These are phyloP conservation scores for Neopipo cinnamomea DNA, from an alignment of 2,113 vertebrate genomes.

Conservation along the genomic window DNA sequence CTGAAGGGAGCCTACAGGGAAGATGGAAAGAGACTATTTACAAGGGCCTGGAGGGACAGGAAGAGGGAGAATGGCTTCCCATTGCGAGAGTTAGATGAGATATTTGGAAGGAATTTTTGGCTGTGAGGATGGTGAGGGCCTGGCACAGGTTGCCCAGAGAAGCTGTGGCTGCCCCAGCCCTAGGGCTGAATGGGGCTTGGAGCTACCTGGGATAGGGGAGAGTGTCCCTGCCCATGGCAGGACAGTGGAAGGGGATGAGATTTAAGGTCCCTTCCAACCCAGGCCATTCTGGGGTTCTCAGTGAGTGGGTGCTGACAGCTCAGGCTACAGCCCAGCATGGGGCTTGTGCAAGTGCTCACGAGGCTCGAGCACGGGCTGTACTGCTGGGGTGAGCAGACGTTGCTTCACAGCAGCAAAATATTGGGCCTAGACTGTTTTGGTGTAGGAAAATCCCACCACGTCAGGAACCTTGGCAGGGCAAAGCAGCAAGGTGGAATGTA, in stretches of 20 bases:
- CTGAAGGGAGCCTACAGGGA: not conserved
- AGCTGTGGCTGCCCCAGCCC: not conserved
- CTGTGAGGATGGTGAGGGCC: rapidly evolving
- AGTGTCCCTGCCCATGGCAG: not conserved
- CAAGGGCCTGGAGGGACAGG: not conserved
- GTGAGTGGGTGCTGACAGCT: not conserved
- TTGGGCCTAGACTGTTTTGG: not conserved
- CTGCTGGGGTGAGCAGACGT: not conserved
- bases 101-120: not conserved
- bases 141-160: not conserved
- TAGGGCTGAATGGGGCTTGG: rapidly evolving
- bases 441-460: not conserved
- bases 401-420: not conserved
- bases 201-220: rapidly evolving
- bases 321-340: not conserved
- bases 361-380: not conserved
- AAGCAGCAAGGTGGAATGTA: no score
- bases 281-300: not conserved
- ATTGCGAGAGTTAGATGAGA: rapidly evolving
- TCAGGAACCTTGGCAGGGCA: not conserved
- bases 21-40: not conserved
- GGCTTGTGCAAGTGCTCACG: not conserved
- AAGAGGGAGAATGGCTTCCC: not conserved
- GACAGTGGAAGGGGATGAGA: rapidly evolving
- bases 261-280: not conserved